Evolutionary conservation across 2,888 invertebrate genomes (phyloP), one percentile per base, ranked within the genome.

Genomic region (Eurytoma californica): DNA sequence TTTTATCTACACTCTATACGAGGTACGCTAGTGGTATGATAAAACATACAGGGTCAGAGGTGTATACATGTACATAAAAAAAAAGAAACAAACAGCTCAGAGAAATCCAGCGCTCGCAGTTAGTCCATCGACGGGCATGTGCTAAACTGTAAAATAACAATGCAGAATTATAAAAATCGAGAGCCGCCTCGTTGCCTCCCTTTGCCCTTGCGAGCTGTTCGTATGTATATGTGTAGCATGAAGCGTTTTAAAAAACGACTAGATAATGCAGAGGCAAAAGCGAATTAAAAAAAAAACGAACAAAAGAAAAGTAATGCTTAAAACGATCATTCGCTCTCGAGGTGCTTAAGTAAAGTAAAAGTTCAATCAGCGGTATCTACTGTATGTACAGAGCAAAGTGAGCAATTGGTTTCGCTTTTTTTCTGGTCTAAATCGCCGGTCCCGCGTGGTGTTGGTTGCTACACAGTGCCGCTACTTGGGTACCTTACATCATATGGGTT

Each of bases 221-320:
- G 28, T 5, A 51, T 24, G 24, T 61, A 24, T 30, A 30, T 24
- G 13, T 55, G 14, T 60, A 69, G 78, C 73, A 7, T 55, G 39
- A 79, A 79, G 79, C 79, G 20, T 74, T 47, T 74, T 49, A 39
- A 39, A 16, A 74, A n/a, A 58, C 39, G 39, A 70, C 69, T 74
- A 74, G 39, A 65, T 79, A 70, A 79, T 79, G 79, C 79, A 74
- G 65, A 79, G 69, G 74, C 69, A 65, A 74, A 61, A 79, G 79
- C 79, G 58, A 70, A 4, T 65, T 39, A 39, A 39, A 39, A 39
- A 39, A 39, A 39, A 39, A 28, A 67, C 14, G 12, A 67, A 61
- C 39, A 67, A 39, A 39, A 39, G 7, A 39, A 39, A 39, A 39
- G 39, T 24, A 24, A 39, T 39, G 39, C 39, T 39, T 24, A 77